Base-by-base conservation (phyloP, 2,797 vertebrate species). In the Huso huso region DNA sequence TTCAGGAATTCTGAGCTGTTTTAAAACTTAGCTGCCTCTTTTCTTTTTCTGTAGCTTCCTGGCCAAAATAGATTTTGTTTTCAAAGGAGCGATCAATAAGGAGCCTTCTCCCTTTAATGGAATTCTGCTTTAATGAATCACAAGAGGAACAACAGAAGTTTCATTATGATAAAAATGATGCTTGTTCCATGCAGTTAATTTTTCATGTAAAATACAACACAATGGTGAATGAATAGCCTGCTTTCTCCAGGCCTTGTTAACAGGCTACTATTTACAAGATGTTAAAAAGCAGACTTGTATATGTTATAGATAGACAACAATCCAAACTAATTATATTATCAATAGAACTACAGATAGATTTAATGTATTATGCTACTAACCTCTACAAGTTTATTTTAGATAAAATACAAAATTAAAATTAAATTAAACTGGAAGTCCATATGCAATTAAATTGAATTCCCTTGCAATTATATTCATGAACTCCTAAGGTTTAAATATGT, bases 41-140 rank as follows among this genome's bases (percentile, higher is more conserved):
- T 64, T 51, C 55, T 75, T 73, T 81, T 69, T 73, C 79, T 74
- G 70, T 68, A 57, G 74, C 73, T 84, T 79, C 74, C 72, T 66
- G 73, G 61, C 61, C 63, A 83, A 83, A 81, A 83, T 74, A 79
- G 74, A 73, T 66, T 9, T 62, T 82, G 75, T 86, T 85, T 86
- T 79, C 78, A 83, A 80, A 82, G 69, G 79, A 78, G 63, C 75
- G 66, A 79, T 82, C 71, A 60, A 70, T 48, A 51, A 74, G 66
- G 71, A 72, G 71, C 73, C 61, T 55, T 55, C 77, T 65, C 70
- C 65, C 60, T 13, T 65, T 10, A 66, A 49, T 57, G 51, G 64
- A 75, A 62, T 48, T 74, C 63, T 67, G 73, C 74, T 69, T 71
- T 70, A 13, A 60, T 74, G 64, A 62, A 53, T 23, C 65, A 70